Evolutionary conservation across 2,113 vertebrate species (phyloP), one percentile per base, ranked within the genome.

Genomic region (Coturnix japonica): DNA sequence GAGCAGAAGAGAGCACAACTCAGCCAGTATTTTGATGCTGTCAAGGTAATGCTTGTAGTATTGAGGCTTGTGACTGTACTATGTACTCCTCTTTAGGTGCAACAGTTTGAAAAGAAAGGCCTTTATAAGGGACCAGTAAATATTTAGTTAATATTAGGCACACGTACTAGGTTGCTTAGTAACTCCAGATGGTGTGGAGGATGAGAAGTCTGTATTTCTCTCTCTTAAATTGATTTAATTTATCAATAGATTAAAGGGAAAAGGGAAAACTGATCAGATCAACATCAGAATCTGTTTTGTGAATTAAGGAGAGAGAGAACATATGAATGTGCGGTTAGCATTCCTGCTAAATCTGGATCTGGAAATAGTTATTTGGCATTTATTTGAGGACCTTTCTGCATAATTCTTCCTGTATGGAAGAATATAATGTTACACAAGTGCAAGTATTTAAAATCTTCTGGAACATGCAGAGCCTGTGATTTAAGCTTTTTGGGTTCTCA

Each of bases 1-100:
- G 99, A 99, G 90, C 99, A 98, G 96, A 99, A 99, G 92, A 97
- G 99, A n/a, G 98, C 99, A 8, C 99, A 99, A 53, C 98, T 99
- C 79, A 98, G 99, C 70, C 98, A 99, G 37, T 99, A 99, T 96
- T 99, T 99, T 76, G 98, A 99, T 96, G 99, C 99, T 30, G 99
- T 99, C 87, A 99, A 99, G 99, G 99, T 99, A 89, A 72, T 92
- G 26, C 26, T 66, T 37, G 0, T 39, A 44, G 0, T 51, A 20
- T 51, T 76, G 43, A 47, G 15, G 25, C 14, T 37, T 71, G 7
- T 56, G 31, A 15, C 31, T 73, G 16, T n/a, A 20, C 9, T 11
- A 8, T 23, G 2, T 77, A 11, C 8, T 81, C 6, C 17, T 91
- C 2, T 0, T 51, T 72, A 26, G 11, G 6, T 56, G 22, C 53